These are phyloP conservation scores for Nematolebias whitei DNA, from an alignment of 2,113 vertebrate species.

Conservation along the genomic window DNA sequence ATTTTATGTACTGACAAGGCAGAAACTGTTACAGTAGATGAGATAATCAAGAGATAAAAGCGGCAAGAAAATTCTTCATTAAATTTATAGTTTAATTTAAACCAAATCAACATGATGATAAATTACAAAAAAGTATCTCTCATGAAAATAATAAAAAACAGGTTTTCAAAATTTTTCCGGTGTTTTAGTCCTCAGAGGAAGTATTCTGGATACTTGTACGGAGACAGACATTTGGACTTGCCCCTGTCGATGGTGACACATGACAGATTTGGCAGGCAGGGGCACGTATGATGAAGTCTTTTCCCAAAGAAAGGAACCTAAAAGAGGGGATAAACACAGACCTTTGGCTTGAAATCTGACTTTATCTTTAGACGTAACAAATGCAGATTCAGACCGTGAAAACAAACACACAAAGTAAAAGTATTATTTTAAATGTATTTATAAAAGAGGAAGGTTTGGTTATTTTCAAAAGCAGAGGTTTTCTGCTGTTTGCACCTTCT, in stretches of 20 bases:
- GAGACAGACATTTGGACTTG: conserved; percentile 83
- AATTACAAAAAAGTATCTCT: conserved; percentile 46
- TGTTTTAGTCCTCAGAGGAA: conserved; percentile 68
- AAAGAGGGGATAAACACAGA: conserved; percentile 27
- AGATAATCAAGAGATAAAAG: not conserved
- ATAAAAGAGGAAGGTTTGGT: too few relatives aligned
- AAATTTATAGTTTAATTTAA: conserved; percentile 12
- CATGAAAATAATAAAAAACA: conserved; percentile 32
- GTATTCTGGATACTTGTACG: conserved; percentile 79
- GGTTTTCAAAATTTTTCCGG: conserved; percentile 9
- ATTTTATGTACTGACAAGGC: too few relatives aligned
- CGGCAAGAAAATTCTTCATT: not conserved
- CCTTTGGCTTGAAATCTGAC: not conserved
- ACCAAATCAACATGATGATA: not conserved
- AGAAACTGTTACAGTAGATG: too few relatives aligned
- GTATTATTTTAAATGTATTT: too few relatives aligned
- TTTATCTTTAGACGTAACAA: not conserved
- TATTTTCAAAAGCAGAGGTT: too few relatives aligned
- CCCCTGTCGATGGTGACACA: conserved; percentile 79
- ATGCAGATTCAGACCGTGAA: not conserved
- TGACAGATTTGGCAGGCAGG: conserved; percentile 85
- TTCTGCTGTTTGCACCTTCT: too few relatives aligned
- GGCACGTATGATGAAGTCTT: conserved; percentile 89
- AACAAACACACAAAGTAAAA: not conserved
- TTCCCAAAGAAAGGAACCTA: conserved; percentile 90